Conservation (phyloP, 2,888 invertebrate genomes). For the Bombylius discolor region DNA sequence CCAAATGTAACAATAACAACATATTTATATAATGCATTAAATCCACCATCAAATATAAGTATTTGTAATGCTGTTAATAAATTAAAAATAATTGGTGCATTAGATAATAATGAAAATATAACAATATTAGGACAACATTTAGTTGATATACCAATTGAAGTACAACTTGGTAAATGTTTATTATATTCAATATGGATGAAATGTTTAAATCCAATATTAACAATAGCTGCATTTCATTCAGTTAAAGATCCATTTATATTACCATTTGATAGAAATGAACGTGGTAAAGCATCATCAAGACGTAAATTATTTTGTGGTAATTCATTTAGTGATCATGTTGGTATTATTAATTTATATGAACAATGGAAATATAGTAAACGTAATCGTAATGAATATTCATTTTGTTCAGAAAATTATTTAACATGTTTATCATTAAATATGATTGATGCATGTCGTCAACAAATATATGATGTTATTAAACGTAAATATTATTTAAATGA, state of each 20-base stretch:
- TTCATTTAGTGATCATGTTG: constrained; percentile 82
- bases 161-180: constrained; percentile 82
- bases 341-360: constrained; percentile 66
- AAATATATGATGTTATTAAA: constrained; percentile 67
- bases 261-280: constrained; percentile 50
- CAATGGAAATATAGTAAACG: constrained; percentile 36
- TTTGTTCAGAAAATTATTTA: constrained; percentile 64
- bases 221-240: constrained; percentile 77
- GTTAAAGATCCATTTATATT: constrained; percentile 65
- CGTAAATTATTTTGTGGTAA: constrained; percentile 60
- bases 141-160: constrained; percentile 84
- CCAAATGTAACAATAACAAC: constrained; percentile 62
- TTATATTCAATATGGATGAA: constrained; percentile 79
- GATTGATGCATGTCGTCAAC: constrained; percentile 71
- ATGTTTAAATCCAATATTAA: constrained; percentile 84
- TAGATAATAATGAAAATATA: constrained; percentile 73
- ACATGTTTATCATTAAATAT: constrained; percentile 79
- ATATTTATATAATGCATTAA: constrained; percentile 70
- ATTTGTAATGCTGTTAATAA: constrained; percentile 57
- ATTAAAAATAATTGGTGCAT: constrained; percentile 68
- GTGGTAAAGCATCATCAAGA: constrained; percentile 46
- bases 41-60: constrained; percentile 69
- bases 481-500: constrained; percentile 40
- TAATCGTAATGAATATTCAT: constrained; percentile 50
- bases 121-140: constrained; percentile 80